Evolutionary conservation across 2,888 invertebrate genomes (phyloP).

Genomic region (Drosophila engyochracea): DNA sequence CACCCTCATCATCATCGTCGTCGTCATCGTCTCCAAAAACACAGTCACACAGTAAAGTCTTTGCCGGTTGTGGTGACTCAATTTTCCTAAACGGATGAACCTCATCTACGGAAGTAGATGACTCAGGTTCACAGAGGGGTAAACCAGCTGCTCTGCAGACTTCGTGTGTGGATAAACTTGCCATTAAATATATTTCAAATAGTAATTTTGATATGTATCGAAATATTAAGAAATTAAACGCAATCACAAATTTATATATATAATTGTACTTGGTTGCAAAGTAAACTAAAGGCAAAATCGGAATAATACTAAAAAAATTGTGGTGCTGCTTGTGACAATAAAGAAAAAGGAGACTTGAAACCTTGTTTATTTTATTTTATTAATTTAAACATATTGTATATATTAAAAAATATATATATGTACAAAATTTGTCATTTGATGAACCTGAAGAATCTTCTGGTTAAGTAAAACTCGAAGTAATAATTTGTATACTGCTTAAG

Average conservation of each 20-base stretch:
- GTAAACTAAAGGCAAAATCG: background rate
- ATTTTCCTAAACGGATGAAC: background rate
- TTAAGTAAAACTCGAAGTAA: background rate
- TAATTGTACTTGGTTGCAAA: background rate
- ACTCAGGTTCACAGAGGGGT: slow-evolving; percentile 21
- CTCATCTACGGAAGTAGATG: background rate
- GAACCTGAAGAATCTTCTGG: background rate
- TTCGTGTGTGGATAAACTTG: background rate
- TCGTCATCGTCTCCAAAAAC: background rate
- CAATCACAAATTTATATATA: background rate
- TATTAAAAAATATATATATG: background rate
- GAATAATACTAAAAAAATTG: background rate
- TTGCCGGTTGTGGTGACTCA: background rate
- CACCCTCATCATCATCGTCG: background rate
- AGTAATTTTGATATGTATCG: slow-evolving; percentile 10
- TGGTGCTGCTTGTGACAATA: background rate
- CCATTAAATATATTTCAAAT: background rate
- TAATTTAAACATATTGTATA: too few relatives aligned
- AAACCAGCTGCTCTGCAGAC: slow-evolving; percentile 38
- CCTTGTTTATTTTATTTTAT: background rate
- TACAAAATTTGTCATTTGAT: too few relatives aligned
- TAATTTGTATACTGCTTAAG: background rate
- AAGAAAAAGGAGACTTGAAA: background rate
- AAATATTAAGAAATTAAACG: background rate
- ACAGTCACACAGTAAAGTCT: slow-evolving; percentile 27